Percentiles rank a stretch among this genome's conserved stretches.
Evolutionary conservation across 2,797 vertebrate genomes (phyloP).

Genomic region (Kryptolebias ocellatus): DNA sequence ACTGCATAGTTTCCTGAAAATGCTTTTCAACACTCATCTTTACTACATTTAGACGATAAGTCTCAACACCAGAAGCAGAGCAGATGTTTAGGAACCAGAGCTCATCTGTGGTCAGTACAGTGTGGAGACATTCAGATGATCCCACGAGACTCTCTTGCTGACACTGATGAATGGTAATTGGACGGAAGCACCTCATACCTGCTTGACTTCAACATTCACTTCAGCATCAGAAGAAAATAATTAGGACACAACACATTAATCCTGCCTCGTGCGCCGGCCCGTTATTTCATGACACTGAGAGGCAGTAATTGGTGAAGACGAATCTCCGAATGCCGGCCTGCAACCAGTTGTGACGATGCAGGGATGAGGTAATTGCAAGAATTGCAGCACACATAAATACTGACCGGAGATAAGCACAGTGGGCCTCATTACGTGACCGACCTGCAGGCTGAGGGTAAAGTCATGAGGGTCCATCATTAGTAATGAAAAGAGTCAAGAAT

Average conservation of each 20-base stretch:
- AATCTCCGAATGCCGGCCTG: constrained; percentile 64
- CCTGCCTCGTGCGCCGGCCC: constrained; percentile 55
- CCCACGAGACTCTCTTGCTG: constrained; percentile 61
- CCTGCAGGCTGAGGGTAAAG: constrained; percentile 49
- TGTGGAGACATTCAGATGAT: constrained; percentile 47
- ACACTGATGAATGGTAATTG: constrained; percentile 80
- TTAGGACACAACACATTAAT: constrained; percentile 69
- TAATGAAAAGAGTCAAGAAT: constrained; percentile 45
- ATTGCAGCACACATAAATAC: constrained; percentile 64
- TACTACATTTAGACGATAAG: constrained; percentile 31
- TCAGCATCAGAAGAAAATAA: constrained; percentile 64
- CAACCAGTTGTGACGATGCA: constrained; percentile 55
- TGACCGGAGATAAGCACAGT: constrained; percentile 63
- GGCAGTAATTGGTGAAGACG: constrained; percentile 63
- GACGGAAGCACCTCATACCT: constrained; percentile 61
- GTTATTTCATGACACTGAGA: constrained; percentile 66
- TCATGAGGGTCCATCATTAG: constrained; percentile 38
- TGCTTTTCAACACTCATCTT: constrained; percentile 1
- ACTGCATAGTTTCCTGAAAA: constrained; percentile 11
- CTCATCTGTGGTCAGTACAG: constrained; percentile 57
- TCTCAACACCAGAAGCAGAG: constrained; percentile 32
- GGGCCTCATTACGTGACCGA: constrained; percentile 73
- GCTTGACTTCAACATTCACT: constrained; percentile 48
- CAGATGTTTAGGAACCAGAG: constrained; percentile 44
- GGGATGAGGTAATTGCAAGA: constrained; percentile 49